Evolutionary conservation across 2,113 vertebrate species (phyloP), one percentile per base, ranked within the genome.

Genomic region (Scomber scombrus): DNA sequence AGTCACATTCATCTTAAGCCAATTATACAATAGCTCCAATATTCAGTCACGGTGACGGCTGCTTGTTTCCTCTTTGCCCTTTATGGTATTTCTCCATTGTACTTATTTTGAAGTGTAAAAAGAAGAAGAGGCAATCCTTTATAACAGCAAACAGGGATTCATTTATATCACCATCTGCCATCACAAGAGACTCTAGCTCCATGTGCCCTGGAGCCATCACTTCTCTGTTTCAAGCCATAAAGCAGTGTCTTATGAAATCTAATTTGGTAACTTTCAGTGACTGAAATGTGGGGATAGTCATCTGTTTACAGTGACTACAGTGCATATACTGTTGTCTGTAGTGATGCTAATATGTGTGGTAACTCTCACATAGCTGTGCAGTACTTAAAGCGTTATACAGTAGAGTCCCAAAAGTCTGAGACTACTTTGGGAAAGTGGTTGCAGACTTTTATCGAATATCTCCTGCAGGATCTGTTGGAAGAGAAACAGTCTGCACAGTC

Each of bases 101-200:
- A 6, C 6, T 47, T 21, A 26, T 49, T 21, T 34, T 51, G n/a
- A 62, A 52, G 23, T 26, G 23, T 26, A 16, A 23, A 29, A 18
- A 60, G 18, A 18, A 31, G 13, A 19, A 34, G 11, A 43, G 29
- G 57, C 31, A 18, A 12, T 40, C 2, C 7, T 23, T 9, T 18
- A 71, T 23, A 62, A 43, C n/a, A 18, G 13, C 47, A 51, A 62
- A 52, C n/a, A 23, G 11, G n/a, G 34, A 19, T 31, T 10, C 40
- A 64, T 61, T 40, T 11, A 67, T 62, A 55, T 72, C 40, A 64
- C 21, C 9, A 58, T 67, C 49, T 56, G 47, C 47, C n/a, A 73
- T 23, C 46, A 21, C 34, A n/a, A 45, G 49, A 61, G 61, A 55
- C 71, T 50, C 11, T 4, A 23, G 19, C 69, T 51, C 16, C 43